Evolutionary conservation across 2,797 vertebrate species (phyloP).

Genomic region (Rhynchonycteris naso): DNA sequence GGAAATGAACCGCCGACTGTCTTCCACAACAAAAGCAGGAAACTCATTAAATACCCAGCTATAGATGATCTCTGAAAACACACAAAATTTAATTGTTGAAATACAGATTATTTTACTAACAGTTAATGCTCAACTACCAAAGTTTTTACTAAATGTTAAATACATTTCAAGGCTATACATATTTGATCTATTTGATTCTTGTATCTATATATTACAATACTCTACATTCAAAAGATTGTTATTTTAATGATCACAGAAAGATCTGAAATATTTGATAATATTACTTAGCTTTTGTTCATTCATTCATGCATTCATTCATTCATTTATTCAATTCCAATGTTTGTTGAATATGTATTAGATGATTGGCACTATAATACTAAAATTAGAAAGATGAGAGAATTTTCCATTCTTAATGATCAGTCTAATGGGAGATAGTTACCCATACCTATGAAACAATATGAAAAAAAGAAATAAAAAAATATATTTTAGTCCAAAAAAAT

Average conservation of each 20-base stretch:
- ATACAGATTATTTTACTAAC: conserved; percentile 2
- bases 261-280: background rate
- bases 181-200: background rate
- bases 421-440: background rate
- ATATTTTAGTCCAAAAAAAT: background rate
- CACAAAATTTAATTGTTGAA: conserved; percentile 63
- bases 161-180: background rate
- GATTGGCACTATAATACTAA: background rate
- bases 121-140: conserved; percentile 5
- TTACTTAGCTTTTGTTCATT: background rate
- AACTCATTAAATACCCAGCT: conserved; percentile 99
- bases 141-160: background rate
- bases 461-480: background rate
- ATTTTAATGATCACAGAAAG: background rate
- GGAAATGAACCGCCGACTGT: conserved; percentile 98
- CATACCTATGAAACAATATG: background rate
- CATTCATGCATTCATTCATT: background rate
- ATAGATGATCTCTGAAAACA: conserved; percentile 94
- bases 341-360: background rate
- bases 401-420: background rate
- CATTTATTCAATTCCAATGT: background rate
- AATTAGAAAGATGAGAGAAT: background rate
- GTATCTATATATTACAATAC: background rate
- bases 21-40: conserved; percentile 96
- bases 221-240: background rate